Evolutionary conservation across 1,140 invertebrate species (phyloP).

Genomic region (Diachasma alloeum): DNA sequence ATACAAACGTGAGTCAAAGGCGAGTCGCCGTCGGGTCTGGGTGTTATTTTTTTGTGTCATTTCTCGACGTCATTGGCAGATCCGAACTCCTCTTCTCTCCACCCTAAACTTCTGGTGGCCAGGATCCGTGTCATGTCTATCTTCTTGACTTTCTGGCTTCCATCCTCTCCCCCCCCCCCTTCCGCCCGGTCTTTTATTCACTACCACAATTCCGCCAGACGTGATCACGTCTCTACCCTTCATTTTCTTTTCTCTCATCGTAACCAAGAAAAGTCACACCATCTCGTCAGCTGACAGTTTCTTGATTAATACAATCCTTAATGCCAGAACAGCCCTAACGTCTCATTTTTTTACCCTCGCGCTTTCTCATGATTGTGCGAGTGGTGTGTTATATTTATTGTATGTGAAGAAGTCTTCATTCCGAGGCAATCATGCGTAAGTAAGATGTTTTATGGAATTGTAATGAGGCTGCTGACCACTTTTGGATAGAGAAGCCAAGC

Average conservation of each 20-base stretch:
- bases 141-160: constrained; percentile 45
- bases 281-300: constrained; percentile 15
- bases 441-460: neutral
- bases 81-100: constrained; percentile 33
- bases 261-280: constrained; percentile 16
- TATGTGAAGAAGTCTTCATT: neutral
- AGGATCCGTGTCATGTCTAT: constrained; percentile 50
- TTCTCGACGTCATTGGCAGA: constrained; percentile 63
- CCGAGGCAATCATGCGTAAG: neutral
- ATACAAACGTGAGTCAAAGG: neutral
- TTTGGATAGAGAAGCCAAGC: too few relatives aligned
- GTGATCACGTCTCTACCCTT: constrained; percentile 4
- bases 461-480: too few relatives aligned
- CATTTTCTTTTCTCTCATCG: neutral
- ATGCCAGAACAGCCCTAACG: constrained; percentile 39
- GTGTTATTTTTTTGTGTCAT: constrained; percentile 60
- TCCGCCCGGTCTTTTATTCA: neutral
- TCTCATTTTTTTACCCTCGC: neutral
- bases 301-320: constrained; percentile 66
- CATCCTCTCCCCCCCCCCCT: constrained; percentile 34
- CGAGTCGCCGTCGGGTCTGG: constrained; percentile 54
- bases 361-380: neutral
- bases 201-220: neutral
- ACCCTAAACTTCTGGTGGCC: constrained; percentile 42
- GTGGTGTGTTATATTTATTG: neutral